Base-by-base conservation (phyloP, 2,888 invertebrate species). In the Steinernema scapterisci region DNA sequence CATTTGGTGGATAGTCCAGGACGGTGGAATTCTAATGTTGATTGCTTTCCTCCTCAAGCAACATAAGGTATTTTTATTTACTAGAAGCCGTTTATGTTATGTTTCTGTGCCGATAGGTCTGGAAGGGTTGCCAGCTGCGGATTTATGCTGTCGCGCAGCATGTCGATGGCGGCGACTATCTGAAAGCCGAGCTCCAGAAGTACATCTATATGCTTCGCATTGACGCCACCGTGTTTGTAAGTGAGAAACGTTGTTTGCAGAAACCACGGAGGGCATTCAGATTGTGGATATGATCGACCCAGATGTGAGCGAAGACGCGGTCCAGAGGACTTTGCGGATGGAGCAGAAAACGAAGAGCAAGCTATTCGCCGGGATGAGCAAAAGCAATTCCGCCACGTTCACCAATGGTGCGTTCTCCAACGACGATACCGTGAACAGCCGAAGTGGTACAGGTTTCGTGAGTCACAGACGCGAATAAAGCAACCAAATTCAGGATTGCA, bases 71-170 rank as follows among this genome's bases (percentile, higher is more conserved):
- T 21, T n/a, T 48, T 46, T 21, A 51, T 6, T 73, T 16, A 21
- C 13, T 44, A 46, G 3, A 46, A 2, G 11, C 11, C 13, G 63
- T n/a, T 73, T 45, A 25, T 38, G 25, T 43, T 19, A 9, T 9
- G 38, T 38, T 3, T 9, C 38, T 9, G 5, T 38, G 5, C 9
- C 38, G 73, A 3, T 27, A 84, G 82, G 85, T 87, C 16, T 99
- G 99, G 99, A 95, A 94, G 89, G 96, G 97, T 89, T 99, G 99
- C 90, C 94, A 94, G 90, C 92, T 99, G 91, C 92, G 99, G 85
- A 96, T 99, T 88, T 99, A 99, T 90, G 97, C 97, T 38, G 97
- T 99, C 16, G 97, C 99, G 54, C 97, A 99, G 90, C 93, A 97
- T 91, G 95, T 96, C 89, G 97, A 97, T 88, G 76, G 74, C 63